A percentile compares a stretch with the other conserved stretches of the same genome.
Evolutionary conservation across 2,113 vertebrate genomes (phyloP).

Genomic region (Reinhardtius hippoglossoides): DNA sequence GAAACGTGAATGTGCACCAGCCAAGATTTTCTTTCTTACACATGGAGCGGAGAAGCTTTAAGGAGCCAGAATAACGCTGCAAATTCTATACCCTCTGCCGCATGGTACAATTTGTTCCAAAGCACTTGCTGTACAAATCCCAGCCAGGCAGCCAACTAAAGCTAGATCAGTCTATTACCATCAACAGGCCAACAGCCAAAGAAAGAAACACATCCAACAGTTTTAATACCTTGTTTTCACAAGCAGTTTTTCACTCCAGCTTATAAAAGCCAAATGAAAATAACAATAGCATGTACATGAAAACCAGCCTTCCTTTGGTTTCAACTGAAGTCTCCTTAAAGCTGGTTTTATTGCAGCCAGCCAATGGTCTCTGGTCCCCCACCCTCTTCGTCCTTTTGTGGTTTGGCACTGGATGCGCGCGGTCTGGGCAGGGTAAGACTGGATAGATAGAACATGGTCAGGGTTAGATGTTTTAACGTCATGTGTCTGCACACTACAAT

Average conservation of each 20-base stretch:
- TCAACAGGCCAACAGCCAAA: constrained; percentile 72
- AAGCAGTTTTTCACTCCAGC: constrained; percentile 68
- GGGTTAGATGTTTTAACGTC: constrained; percentile 54
- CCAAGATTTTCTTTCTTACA: constrained; percentile 74
- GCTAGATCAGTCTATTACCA: constrained; percentile 66
- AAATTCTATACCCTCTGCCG: constrained; percentile 69
- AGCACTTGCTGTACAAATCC: constrained; percentile 68
- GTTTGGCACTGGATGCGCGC: constrained; percentile 56
- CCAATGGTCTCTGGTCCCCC: constrained; percentile 48
- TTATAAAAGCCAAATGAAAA: constrained; percentile 76
- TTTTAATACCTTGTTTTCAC: constrained; percentile 82
- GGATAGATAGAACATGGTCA: constrained; percentile 50
- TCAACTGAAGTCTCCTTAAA: constrained; percentile 65
- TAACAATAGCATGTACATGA: constrained; percentile 73
- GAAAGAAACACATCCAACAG: constrained; percentile 71
- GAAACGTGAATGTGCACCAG: constrained; percentile 33
- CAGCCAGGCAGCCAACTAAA: constrained; percentile 72
- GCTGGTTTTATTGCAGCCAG: constrained; percentile 55
- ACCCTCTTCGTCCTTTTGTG: constrained; percentile 60
- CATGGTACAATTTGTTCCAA: constrained; percentile 77
- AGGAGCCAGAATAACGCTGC: constrained; percentile 65
- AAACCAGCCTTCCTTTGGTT: constrained; percentile 56
- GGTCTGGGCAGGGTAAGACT: constrained; percentile 48
- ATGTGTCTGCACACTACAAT: constrained; percentile 35
- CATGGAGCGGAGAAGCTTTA: constrained; percentile 56